Percentiles rank a stretch among this genome's conserved stretches.
Conservation (phyloP, 2,797 vertebrate genomes). For the Onychomys arenicola region DNA sequence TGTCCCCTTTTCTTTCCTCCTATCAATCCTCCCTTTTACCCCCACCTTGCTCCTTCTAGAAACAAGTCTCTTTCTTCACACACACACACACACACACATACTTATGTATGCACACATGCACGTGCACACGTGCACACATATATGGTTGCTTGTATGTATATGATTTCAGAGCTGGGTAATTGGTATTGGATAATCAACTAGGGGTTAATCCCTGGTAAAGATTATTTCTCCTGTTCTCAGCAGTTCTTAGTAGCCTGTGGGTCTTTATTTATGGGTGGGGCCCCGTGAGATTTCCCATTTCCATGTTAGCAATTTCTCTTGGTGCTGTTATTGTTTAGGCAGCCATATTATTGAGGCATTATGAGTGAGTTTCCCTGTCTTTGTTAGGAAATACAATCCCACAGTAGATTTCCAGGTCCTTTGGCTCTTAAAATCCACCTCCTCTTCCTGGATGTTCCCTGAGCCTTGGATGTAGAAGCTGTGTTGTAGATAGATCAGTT, state of each 20-base stretch:
- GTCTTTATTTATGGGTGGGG: background rate
- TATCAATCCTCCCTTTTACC: background rate
- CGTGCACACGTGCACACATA: no score
- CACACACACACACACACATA: no score
- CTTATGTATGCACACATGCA: no score
- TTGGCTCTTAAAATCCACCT: background rate
- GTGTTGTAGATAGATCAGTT: background rate
- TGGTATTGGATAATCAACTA: background rate
- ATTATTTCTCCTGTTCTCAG: background rate
- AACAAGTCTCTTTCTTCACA: background rate
- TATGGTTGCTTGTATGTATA: no score
- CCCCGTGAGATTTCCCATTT: background rate
- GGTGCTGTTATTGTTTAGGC: background rate
- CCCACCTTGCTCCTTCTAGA: background rate
- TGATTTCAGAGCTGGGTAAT: background rate
- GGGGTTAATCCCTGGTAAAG: background rate
- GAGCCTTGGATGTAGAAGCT: background rate
- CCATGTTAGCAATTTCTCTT: background rate
- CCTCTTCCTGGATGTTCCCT: background rate
- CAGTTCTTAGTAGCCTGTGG: background rate
- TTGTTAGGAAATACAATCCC: background rate
- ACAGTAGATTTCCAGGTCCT: background rate
- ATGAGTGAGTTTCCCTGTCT: background rate
- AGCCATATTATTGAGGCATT: background rate
- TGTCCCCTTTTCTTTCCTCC: no score